Conservation (phyloP, 2,888 invertebrate species). For the Molorchus minor region DNA sequence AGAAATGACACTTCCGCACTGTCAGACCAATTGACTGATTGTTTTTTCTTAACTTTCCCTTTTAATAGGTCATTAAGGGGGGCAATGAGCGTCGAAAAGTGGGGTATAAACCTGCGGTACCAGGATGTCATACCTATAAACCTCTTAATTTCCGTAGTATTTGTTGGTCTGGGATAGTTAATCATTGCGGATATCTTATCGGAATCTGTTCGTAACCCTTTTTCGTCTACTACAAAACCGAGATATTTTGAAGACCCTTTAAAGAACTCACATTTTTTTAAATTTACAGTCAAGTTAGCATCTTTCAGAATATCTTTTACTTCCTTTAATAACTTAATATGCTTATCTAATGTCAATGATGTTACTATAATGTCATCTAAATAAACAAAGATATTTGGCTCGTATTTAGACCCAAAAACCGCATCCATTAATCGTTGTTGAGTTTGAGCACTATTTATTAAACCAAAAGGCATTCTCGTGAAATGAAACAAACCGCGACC, state of each 20-base stretch:
- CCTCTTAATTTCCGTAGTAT: constrained; percentile 14
- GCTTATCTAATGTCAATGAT: constrained; percentile 32
- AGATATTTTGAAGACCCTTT: constrained; percentile 39
- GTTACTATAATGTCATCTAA: constrained; percentile 42
- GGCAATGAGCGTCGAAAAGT: constrained; percentile 17
- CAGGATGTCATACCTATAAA: constrained; percentile 3
- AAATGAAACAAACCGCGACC: constrained; percentile 29
- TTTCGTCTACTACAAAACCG: constrained; percentile 27
- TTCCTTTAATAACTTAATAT: constrained; percentile 29
- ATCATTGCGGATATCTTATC: constrained; percentile 20
- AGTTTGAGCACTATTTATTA: constrained; percentile 40
- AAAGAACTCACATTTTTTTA: constrained; percentile 44
- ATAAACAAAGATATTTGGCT: no score
- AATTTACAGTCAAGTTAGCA: constrained; percentile 27
- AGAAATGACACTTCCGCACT: background rate
- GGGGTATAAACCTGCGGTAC: background rate
- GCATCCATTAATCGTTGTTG: constrained; percentile 41
- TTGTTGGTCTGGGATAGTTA: constrained; percentile 31
- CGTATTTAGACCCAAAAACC: no score
- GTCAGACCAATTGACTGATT: background rate
- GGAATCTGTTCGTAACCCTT: background rate
- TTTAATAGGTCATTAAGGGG: constrained; percentile 27
- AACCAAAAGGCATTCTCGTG: constrained; percentile 43
- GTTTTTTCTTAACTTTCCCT: background rate
- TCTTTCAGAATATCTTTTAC: constrained; percentile 13